Conservation (phyloP, 2,888 invertebrate genomes). For the Epirrita christyi region DNA sequence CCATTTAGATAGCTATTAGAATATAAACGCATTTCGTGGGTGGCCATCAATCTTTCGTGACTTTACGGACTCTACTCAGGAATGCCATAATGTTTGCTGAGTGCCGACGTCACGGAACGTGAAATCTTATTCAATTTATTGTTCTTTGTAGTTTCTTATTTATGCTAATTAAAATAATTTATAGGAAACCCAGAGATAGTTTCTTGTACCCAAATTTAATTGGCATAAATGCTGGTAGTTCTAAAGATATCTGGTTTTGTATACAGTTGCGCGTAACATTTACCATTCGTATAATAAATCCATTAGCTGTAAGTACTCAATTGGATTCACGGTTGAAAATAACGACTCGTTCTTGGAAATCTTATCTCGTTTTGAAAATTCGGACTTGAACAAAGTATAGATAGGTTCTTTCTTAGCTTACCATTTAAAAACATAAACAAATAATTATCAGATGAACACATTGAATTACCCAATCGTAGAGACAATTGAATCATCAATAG, state of each 20-base stretch:
- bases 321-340: conserved; percentile 1
- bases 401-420: background rate
- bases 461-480: conserved; percentile 11
- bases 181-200: background rate
- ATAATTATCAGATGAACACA: background rate
- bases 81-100: conserved; percentile 51
- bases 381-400: background rate
- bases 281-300: conserved; percentile 14
- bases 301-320: conserved; percentile 1
- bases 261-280: conserved; percentile 7
- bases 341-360: background rate
- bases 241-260: conserved; percentile 1
- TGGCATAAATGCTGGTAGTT: conserved; percentile 7
- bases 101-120: conserved; percentile 36
- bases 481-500: conserved; percentile 33
- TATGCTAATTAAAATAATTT: conserved; percentile 5
- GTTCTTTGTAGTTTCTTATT: conserved; percentile 28
- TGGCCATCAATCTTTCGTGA: conserved; percentile 64
- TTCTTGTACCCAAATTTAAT: conserved; percentile 3
- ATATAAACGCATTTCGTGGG: conserved; percentile 77
- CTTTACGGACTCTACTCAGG: conserved; percentile 49
- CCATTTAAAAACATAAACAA: too few relatives aligned
- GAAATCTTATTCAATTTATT: conserved; percentile 35
- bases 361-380: background rate
- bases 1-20: conserved; percentile 77